Base-by-base conservation (phyloP, 1,140 invertebrate genomes). In the Philopotamus ludificatus region DNA sequence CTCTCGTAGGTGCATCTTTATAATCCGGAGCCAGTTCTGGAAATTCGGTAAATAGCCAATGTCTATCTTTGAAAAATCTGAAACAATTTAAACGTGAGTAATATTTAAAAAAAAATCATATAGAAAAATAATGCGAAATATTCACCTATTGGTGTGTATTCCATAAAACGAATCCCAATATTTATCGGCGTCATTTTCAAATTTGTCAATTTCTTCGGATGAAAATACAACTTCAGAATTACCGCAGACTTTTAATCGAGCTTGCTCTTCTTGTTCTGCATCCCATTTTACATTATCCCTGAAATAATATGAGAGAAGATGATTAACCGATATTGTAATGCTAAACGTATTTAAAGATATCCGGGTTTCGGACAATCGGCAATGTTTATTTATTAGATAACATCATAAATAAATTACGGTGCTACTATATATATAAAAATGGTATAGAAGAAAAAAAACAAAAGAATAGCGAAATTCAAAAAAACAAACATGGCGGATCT, bases 41-140 rank as follows among this genome's bases (percentile, higher is more conserved):
- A 82, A 99, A 99, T 80, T 99, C 97, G 0, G 93, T 97, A 70
- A 98, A 95, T 1, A 99, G 79, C 97, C 97, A 99, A 77, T 99
- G 93, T 15, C 97, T 83, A 74, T 99, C 95, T 84, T 98, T 99
- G 75, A 99, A 99, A 79, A 99, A 99, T 72, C 92, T 89, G 75
- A 65, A 84, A n/a, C n/a, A n/a, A 42, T 21, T 57, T 9, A 57
- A 18, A 50, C 3, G 3, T 50, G 12, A 50, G 22, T 3, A 18
- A 50, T 22, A 18, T 21, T 18, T 4, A 42, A 34, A n/a, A n/a
- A n/a, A n/a, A n/a, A n/a, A n/a, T n/a, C n/a, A n/a, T n/a, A n/a
- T n/a, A n/a, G n/a, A 54, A 9, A 21, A 18, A 47, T 45, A 54
- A 9, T 26, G 20, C 22, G 28, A 28, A 16, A 59, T 57, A 57